A percentile compares a stretch with the other conserved stretches of the same genome.
Conservation (phyloP, 2,113 vertebrate species). For the Paradisaea rubra region DNA sequence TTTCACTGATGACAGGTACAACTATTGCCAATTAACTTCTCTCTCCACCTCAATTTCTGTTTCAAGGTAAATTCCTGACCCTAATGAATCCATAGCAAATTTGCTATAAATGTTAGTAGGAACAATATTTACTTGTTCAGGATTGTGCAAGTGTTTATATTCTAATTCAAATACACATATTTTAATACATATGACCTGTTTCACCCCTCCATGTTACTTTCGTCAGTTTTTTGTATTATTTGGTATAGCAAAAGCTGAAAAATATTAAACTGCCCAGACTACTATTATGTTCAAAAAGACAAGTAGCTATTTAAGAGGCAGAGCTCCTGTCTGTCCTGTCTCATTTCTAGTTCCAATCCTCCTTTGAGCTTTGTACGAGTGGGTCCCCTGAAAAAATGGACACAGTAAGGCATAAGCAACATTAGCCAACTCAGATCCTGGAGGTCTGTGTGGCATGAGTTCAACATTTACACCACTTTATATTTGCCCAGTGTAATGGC, state of each 20-base stretch:
- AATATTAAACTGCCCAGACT: background rate
- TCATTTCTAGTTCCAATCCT: background rate
- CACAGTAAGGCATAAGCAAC: background rate
- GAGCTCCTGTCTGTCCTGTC: background rate
- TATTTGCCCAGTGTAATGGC: background rate
- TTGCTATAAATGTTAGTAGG: background rate
- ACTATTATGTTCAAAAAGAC: background rate
- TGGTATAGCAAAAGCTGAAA: background rate
- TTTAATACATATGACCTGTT: background rate
- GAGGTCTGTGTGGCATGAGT: background rate
- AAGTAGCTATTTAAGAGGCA: background rate
- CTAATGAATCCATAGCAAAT: background rate
- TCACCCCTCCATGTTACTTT: background rate
- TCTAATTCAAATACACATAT: background rate
- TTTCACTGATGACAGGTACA: constrained; percentile 31
- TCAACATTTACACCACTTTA: background rate
- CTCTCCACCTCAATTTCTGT: background rate
- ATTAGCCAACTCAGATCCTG: background rate
- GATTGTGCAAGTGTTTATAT: background rate
- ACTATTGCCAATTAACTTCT: background rate
- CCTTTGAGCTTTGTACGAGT: background rate
- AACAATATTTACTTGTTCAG: background rate
- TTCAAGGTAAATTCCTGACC: background rate
- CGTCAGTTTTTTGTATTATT: background rate
- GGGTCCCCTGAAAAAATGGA: background rate